Evolutionary conservation across 2,797 vertebrate genomes (phyloP).

Genomic region (Decapterus maruadsi): DNA sequence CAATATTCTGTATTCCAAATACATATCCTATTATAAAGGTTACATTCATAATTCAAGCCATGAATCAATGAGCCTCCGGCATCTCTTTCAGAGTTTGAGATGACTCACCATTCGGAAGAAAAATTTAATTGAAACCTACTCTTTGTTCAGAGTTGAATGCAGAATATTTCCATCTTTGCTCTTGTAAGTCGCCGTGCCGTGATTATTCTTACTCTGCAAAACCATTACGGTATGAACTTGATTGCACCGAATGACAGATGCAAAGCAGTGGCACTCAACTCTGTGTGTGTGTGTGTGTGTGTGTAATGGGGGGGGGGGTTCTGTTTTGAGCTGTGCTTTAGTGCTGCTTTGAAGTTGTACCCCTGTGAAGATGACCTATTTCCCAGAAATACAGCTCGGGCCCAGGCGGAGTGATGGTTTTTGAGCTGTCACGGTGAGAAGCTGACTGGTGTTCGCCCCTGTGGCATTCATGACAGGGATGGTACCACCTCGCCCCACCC

Average conservation of each 20-base stretch:
- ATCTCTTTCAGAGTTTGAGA: constrained; percentile 60
- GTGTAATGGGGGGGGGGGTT: not conserved
- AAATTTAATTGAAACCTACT: constrained; percentile 64
- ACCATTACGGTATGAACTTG: constrained; percentile 46
- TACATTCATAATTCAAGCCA: constrained; percentile 71
- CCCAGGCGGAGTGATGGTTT: constrained; percentile 46
- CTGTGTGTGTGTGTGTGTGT: no score
- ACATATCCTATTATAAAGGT: constrained; percentile 52
- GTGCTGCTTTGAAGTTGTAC: constrained; percentile 69
- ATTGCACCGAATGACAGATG: constrained; percentile 49
- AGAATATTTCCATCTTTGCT: constrained; percentile 41
- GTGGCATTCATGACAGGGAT: constrained; percentile 52
- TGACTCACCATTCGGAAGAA: constrained; percentile 59
- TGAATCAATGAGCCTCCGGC: constrained; percentile 65
- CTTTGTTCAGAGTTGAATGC: constrained; percentile 56
- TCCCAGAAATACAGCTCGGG: constrained; percentile 59
- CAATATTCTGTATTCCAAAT: constrained; percentile 67
- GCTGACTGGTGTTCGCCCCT: constrained; percentile 47
- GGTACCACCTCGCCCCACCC: constrained; percentile 24
- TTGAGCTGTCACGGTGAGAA: constrained; percentile 59
- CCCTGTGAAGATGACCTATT: constrained; percentile 75
- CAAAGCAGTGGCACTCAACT: constrained; percentile 4
- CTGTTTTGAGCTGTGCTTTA: constrained; percentile 45
- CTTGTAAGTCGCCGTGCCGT: constrained; percentile 29
- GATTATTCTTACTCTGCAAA: constrained; percentile 22